Evolutionary conservation across 1,140 invertebrate genomes (phyloP), one percentile per base, ranked within the genome.

Genomic region (Magallana angulata): DNA sequence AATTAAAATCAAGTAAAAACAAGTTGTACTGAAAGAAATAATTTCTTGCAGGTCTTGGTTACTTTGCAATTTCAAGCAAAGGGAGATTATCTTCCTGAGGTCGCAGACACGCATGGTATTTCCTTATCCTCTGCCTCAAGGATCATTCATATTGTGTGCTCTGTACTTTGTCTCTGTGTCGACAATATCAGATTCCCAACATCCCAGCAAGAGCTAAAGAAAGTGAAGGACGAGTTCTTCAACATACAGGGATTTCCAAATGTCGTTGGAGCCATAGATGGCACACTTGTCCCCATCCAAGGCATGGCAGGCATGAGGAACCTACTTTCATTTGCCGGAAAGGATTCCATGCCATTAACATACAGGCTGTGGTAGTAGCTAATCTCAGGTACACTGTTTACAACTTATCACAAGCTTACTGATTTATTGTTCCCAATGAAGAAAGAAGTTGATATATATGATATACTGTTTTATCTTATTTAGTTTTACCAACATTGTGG

Each of bases 211-310:
- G 57, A 82, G n/a, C 57, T 82, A n/a, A 7, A 12, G 18, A 76
- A 18, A 16, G 16, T 84, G 9, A 84, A 87, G 59, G 81, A 87
- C 14, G 62, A 24, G 68, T 87, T 87, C 76, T 84, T 57, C 24
- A 64, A 48, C 36, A 68, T 87, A 8, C 60, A 59, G 24, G 36
- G 16, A 11, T 85, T 88, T 57, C 83, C 87, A 14, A 85, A 88
- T 58, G 68, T 88, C 12, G 68, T 84, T 11, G 83, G 87, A 57
- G 83, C 83, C 18, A 57, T 88, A 36, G 87, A 88, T 81, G 87
- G 86, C 16, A 87, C 64, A 12, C 18, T 24, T 24, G 18, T 24
- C 18, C 18, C 18, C 18, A 24, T 24, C 18, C 18, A 24, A 24
- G 18, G 18, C 18, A 24, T 24, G 18, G 18, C 18, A 24, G 18